Conservation (phyloP, 2,888 invertebrate genomes). For the Lacanobia oleracea region DNA sequence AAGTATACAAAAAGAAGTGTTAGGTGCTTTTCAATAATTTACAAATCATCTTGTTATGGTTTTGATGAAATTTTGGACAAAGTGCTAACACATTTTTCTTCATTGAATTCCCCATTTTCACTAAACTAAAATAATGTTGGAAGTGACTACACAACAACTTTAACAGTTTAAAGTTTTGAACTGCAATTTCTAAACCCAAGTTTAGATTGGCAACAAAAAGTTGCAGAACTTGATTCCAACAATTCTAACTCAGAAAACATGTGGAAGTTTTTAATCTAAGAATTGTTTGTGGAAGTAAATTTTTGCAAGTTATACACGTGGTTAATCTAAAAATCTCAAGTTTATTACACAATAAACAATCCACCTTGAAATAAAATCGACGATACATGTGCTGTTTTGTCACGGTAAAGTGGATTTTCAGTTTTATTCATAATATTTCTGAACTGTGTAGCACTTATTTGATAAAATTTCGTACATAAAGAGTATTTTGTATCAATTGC, state of each 20-base stretch:
- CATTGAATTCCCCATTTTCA: conserved; percentile 34
- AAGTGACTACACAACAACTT: neutral
- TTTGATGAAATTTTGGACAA: conserved; percentile 11
- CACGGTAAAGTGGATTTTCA: too few relatives aligned
- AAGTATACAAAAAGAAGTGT: neutral
- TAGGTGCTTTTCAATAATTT: neutral
- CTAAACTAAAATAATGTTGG: conserved; percentile 9
- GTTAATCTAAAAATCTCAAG: neutral
- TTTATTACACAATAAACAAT: too few relatives aligned
- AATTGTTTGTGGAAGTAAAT: neutral
- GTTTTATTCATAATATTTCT: too few relatives aligned
- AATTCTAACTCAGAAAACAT: neutral
- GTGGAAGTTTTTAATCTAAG: neutral
- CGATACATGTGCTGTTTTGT: too few relatives aligned
- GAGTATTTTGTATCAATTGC: neutral
- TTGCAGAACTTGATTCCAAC: neutral
- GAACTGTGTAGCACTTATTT: too few relatives aligned
- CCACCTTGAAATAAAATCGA: too few relatives aligned
- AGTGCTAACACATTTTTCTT: conserved; percentile 22
- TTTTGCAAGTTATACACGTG: neutral
- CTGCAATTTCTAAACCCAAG: neutral
- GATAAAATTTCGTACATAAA: neutral
- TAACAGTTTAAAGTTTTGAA: neutral
- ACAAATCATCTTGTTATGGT: neutral
- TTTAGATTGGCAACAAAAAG: neutral